These are phyloP conservation scores for Parasteatoda lunata DNA, from an alignment of 2,888 invertebrate species.

Conservation along the genomic window DNA sequence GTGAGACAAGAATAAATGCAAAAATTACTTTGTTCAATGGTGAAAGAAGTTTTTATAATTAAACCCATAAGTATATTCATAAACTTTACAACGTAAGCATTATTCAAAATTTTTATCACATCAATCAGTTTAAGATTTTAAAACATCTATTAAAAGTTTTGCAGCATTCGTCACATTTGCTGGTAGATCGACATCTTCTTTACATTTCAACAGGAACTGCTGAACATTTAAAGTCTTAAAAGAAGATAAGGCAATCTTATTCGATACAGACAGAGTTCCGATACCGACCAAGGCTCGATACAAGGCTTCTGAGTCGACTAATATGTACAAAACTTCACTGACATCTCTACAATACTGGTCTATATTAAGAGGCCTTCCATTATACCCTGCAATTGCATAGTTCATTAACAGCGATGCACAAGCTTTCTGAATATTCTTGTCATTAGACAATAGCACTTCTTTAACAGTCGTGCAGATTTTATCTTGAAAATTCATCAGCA, in stretches of 20 bases:
- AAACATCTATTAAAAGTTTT: background rate
- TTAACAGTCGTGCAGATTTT: constrained; percentile 71
- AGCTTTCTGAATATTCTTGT: constrained; percentile 80
- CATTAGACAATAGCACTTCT: constrained; percentile 70
- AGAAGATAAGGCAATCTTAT: constrained; percentile 10
- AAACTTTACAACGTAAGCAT: too few relatives aligned
- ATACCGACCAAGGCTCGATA: constrained; percentile 85
- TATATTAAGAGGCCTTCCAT: constrained; percentile 15
- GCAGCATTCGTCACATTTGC: background rate
- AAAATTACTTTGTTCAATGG: too few relatives aligned
- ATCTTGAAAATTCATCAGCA: constrained; percentile 70
- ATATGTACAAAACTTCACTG: constrained; percentile 69
- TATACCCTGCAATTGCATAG: constrained; percentile 77
- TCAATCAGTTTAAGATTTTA: background rate
- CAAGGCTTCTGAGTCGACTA: constrained; percentile 83
- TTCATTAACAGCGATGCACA: constrained; percentile 84
- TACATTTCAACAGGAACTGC: background rate
- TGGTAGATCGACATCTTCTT: background rate
- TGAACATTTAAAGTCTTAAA: constrained; percentile 36
- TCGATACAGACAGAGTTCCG: constrained; percentile 80
- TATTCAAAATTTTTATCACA: too few relatives aligned
- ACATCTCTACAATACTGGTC: constrained; percentile 53
- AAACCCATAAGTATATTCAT: too few relatives aligned
- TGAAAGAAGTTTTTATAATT: too few relatives aligned
- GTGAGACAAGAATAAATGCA: too few relatives aligned